Percentiles rank a stretch among this genome's conserved stretches.
Conservation (phyloP, 1,140 invertebrate genomes). For the Drosophila littoralis region DNA sequence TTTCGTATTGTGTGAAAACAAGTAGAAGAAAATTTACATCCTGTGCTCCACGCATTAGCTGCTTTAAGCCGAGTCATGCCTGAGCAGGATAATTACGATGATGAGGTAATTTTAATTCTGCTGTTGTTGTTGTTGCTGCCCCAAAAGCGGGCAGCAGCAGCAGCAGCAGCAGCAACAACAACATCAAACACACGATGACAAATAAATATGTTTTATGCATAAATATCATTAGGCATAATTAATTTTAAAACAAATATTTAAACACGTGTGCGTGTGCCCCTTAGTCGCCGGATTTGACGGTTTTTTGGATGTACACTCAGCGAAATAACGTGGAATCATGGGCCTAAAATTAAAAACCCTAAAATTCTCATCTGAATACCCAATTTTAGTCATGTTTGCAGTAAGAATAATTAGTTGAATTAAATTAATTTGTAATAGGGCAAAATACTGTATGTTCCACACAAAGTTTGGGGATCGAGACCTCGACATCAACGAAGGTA, state of each 20-base stretch:
- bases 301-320: slow-evolving; percentile 6
- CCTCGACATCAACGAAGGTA: too few relatives aligned
- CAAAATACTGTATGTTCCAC: too few relatives aligned
- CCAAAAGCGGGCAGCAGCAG: slow-evolving; percentile 2
- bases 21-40: slow-evolving; percentile 33
- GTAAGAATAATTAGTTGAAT: too few relatives aligned
- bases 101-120: slow-evolving; percentile 80
- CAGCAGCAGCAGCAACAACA: slow-evolving; percentile 2
- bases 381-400: too few relatives aligned
- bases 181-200: slow-evolving; percentile 5
- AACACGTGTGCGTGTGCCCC: slow-evolving; percentile 34
- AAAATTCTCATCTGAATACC: too few relatives aligned
- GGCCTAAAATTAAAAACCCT: too few relatives aligned
- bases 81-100: slow-evolving; percentile 83
- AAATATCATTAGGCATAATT: slow-evolving; percentile 74
- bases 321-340: neutral
- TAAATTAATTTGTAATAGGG: too few relatives aligned
- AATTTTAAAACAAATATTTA: slow-evolving; percentile 72
- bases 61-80: slow-evolving; percentile 73
- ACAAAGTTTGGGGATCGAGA: too few relatives aligned
- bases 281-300: neutral
- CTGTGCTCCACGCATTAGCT: slow-evolving; percentile 48
- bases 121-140: slow-evolving; percentile 7
- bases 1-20: slow-evolving; percentile 9
- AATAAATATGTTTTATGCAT: slow-evolving; percentile 58